Base-by-base conservation (phyloP, 2,113 vertebrate genomes). In the Campylorhamphus procurvoides region DNA sequence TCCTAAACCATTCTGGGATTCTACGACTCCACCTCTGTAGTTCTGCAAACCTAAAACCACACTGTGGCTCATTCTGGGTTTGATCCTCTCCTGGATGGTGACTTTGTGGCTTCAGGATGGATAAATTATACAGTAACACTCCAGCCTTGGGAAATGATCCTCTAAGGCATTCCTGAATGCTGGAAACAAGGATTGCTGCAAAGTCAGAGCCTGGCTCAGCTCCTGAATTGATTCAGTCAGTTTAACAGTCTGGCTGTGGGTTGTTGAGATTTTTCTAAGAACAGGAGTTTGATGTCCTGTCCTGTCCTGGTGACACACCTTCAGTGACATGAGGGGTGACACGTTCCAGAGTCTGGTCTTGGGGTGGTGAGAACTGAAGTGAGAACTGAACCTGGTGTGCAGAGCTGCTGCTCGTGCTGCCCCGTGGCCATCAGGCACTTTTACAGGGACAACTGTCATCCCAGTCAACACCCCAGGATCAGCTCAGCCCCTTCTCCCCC, bases 391-490 rank as follows among this genome's bases (percentile, higher is more conserved):
- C 20, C 1, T 5, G 42, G 37, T 25, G 28, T 6, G 23, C 49
- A 55, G 27, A 27, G 67, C 55, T 49, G 40, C 31, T 37, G 14
- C 8, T 46, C 7, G 49, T 6, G 5, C 52, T n/a, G 81, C 18
- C 31, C 52, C 5, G 3, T 10, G 52, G 3, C 2, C 2, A 4
- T 18, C 25, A 10, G 27, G 52, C 19, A 14, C 22, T 39, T 33
- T 4, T 11, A 31, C 24, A 27, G 35, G 0, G 6, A 1, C 1
- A 4, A 5, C 3, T 2, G 4, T 0, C 1, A 5, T 13, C 4
- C 2, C 52, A 5, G 44, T 2, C 2, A 33, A 5, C 1, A 9
- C 67, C 3, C 3, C 76, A 8, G 0, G 6, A 0, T 52, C 46
- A 80, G 35, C 0, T 5, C 50, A 10, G 71, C 24, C 33, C 55